A percentile compares a stretch with the other conserved stretches of the same genome.
Evolutionary conservation across 2,888 invertebrate species (phyloP).

Genomic region (Acanthosepion esculentum): DNA sequence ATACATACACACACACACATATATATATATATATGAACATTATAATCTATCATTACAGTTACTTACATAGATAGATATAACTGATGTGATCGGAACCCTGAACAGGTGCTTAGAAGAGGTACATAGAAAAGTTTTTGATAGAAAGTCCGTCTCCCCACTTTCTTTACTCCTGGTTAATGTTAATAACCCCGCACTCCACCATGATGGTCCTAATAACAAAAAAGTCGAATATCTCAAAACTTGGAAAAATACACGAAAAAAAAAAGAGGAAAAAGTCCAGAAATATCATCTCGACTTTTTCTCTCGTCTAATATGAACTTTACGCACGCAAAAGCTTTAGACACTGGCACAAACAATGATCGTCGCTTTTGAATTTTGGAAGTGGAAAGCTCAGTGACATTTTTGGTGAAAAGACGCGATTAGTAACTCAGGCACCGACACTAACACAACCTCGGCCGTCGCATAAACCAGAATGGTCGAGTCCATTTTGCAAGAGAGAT

Average conservation of each 20-base stretch:
- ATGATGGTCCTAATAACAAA: not conserved
- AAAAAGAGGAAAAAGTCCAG: not conserved
- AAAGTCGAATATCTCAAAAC: not conserved
- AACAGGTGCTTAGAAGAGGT: not conserved
- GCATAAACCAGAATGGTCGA: not conserved
- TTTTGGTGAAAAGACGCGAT: not conserved
- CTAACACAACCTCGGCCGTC: not conserved
- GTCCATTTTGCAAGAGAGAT: not conserved
- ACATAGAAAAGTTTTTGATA: not conserved
- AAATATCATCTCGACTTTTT: not conserved
- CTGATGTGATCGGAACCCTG: not conserved
- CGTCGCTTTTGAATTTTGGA: not conserved
- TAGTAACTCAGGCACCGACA: not conserved
- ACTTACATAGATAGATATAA: not conserved
- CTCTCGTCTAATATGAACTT: not conserved
- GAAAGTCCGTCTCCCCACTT: not conserved
- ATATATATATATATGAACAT: not conserved
- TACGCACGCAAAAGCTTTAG: slow-evolving; percentile 5
- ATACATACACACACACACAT: not conserved
- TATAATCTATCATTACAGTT: not conserved
- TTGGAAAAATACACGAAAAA: not conserved
- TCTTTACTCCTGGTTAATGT: not conserved
- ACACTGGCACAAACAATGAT: not conserved
- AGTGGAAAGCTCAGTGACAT: not conserved
- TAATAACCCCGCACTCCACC: not conserved